These are phyloP conservation scores for Tangara arthus DNA, from an alignment of 2,797 vertebrate genomes.

Conservation along the genomic window DNA sequence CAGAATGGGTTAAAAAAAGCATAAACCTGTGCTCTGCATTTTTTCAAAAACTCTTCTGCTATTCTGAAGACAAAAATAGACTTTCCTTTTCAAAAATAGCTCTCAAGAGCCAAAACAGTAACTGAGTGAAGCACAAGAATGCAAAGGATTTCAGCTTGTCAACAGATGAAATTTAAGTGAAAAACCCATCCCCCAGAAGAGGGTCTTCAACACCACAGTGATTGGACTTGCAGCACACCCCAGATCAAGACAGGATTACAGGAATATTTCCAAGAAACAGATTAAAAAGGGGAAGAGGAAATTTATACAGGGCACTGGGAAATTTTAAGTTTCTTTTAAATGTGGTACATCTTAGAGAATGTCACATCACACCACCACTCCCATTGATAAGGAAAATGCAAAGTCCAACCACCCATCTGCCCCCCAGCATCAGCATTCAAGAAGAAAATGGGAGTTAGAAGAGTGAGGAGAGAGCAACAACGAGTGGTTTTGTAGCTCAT, in stretches of 20 bases:
- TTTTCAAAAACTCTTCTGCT: conserved; percentile 6
- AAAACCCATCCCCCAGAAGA: not conserved
- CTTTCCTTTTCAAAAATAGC: conserved; percentile 11
- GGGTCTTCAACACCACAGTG: not conserved
- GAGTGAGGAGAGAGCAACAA: not conserved
- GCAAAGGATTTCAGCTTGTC: not conserved
- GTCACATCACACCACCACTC: not conserved
- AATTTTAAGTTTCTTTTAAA: not conserved
- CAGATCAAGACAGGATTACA: not conserved
- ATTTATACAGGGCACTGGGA: not conserved
- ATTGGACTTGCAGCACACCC: not conserved
- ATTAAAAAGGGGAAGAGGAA: not conserved
- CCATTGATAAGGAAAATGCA: not conserved
- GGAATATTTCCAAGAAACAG: not conserved
- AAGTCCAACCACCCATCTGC: not conserved
- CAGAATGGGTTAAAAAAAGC: not conserved
- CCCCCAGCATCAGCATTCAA: not conserved
- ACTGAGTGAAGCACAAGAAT: not conserved
- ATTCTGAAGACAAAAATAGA: conserved; percentile 8
- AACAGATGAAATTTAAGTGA: not conserved
- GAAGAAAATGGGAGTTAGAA: not conserved
- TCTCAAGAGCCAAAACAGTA: not conserved
- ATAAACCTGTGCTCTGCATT: not conserved
- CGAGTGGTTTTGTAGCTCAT: not conserved
- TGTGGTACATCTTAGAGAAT: not conserved